phyloP scores from a whole-genome alignment of 2,113 vertebrate genomes.

The Alaudala cheleensis region DNA sequence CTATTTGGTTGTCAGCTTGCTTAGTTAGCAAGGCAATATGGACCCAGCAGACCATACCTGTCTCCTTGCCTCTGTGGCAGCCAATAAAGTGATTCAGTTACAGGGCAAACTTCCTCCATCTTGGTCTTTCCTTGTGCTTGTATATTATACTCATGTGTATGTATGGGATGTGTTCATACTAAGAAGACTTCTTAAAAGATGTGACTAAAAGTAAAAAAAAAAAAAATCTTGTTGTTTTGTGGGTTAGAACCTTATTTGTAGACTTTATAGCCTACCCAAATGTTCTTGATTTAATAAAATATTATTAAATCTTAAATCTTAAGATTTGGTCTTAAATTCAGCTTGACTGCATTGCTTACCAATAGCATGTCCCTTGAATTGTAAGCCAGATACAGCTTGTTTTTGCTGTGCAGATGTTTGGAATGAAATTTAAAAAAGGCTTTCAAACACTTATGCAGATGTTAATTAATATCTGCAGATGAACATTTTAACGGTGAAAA shows the following conservation, averaged over 20 bases:
- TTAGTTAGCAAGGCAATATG: background rate
- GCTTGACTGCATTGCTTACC: background rate
- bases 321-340: background rate
- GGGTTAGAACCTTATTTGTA: background rate
- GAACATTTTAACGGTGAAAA: background rate
- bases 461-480: background rate
- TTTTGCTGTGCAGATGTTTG: background rate
- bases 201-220: background rate
- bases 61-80: background rate
- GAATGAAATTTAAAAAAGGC: background rate
- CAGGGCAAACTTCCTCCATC: background rate
- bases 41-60: background rate
- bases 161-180: background rate
- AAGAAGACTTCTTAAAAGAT: background rate
- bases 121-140: background rate
- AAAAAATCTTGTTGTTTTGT: background rate
- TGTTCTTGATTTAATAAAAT: background rate
- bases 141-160: background rate
- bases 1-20: background rate
- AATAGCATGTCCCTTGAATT: background rate
- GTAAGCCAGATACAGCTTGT: background rate
- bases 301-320: no score
- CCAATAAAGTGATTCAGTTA: background rate
- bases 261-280: background rate
- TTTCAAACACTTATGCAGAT: background rate